Evolutionary conservation across 2,797 vertebrate species (phyloP).

Genomic region (Phrynocephalus forsythii): DNA sequence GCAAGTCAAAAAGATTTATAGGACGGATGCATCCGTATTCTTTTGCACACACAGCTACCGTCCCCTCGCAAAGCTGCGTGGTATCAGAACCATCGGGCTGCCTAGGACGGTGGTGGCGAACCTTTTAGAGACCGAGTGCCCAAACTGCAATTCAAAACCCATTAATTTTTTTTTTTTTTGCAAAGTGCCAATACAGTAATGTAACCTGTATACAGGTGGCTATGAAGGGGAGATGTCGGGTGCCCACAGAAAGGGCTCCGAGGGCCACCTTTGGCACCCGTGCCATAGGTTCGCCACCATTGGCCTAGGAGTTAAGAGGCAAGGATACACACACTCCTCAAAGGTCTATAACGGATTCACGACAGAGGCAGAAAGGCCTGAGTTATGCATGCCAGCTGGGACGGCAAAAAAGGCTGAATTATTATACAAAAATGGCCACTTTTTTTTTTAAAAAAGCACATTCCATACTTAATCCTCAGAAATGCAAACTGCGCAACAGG

Average conservation of each 20-base stretch:
- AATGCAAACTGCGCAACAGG: not conserved
- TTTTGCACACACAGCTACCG: slow-evolving; percentile 15
- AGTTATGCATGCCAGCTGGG: not conserved
- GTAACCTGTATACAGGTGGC: too few species aligned
- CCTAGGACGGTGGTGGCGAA: not conserved
- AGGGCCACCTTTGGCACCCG: too few species aligned
- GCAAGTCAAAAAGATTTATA: slow-evolving; percentile 8
- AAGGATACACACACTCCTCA: not conserved
- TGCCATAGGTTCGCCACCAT: too few species aligned
- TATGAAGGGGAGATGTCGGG: too few species aligned
- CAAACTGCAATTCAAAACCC: too few species aligned
- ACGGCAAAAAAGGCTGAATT: slow-evolving; percentile 8
- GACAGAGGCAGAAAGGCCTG: not conserved
- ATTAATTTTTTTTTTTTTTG: too few species aligned
- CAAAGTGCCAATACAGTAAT: too few species aligned
- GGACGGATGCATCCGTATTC: not conserved
- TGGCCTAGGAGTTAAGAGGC: slow-evolving; percentile 1
- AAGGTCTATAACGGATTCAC: not conserved
- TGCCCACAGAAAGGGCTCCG: too few species aligned
- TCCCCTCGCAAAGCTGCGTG: not conserved
- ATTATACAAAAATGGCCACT: not conserved
- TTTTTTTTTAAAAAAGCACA: not conserved
- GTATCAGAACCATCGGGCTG: slow-evolving; percentile 18
- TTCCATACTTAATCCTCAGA: not conserved
- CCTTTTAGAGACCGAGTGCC: too few species aligned